phyloP scores from a whole-genome alignment of 2,113 vertebrate species.

The Danio rerio region GRCz12tu NC_133197.1:18181501-18182000 shows the following conservation, averaged over 20 bases:
- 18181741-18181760: background rate
- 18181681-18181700: background rate
- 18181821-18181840: constrained; percentile 28
- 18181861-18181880: constrained; percentile 10
- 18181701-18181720: background rate
- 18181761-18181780: constrained; percentile 4
- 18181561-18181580: background rate
- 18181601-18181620: background rate
- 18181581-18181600: background rate
- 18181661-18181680: background rate
- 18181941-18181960: constrained; percentile 40
- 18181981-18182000: constrained; percentile 58
- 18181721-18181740: background rate
- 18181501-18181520: background rate
- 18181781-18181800: background rate
- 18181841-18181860: constrained; percentile 14
- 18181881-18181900: background rate
- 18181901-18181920: constrained; percentile 13
- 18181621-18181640: background rate
- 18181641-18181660: background rate
- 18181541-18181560: background rate
- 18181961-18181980: constrained; percentile 46
- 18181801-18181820: constrained; percentile 33
- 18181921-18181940: constrained; percentile 42
- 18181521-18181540: background rate